phyloP scores from a whole-genome alignment of 2,113 vertebrate genomes.

The Datnioides undecimradiatus region DNA sequence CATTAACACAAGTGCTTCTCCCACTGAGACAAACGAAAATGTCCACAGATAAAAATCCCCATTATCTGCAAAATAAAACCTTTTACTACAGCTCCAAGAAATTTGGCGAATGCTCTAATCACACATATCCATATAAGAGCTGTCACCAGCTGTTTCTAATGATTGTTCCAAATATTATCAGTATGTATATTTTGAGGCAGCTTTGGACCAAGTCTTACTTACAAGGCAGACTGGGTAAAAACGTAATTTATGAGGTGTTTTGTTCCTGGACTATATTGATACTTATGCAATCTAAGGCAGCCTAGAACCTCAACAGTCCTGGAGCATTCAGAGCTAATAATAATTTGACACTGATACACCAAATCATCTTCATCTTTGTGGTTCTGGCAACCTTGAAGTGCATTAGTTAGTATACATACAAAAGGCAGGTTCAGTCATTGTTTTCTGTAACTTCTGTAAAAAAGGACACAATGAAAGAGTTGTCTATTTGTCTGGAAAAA shows the following conservation, averaged over 20 bases:
- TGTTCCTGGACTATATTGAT: background rate
- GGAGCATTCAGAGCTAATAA: background rate
- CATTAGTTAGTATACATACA: background rate
- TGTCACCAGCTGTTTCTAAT: background rate
- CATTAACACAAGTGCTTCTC: background rate
- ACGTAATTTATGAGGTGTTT: background rate
- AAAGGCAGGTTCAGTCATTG: too few species aligned
- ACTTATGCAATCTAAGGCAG: background rate
- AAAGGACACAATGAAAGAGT: background rate
- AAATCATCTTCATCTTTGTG: too few species aligned
- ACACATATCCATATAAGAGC: background rate
- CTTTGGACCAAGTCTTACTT: background rate
- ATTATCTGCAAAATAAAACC: background rate
- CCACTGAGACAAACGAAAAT: background rate
- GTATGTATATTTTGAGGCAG: background rate
- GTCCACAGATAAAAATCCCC: background rate
- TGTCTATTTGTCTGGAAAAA: background rate
- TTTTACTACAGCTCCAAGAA: background rate
- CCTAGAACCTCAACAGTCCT: background rate
- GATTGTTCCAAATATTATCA: too few species aligned
- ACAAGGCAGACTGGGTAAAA: background rate
- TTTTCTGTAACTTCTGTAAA: background rate
- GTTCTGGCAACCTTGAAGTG: background rate
- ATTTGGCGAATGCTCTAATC: too few species aligned
- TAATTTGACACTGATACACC: background rate